Evolutionary conservation across 2,113 vertebrate genomes (phyloP).

Genomic region (Platichthys flesus): DNA sequence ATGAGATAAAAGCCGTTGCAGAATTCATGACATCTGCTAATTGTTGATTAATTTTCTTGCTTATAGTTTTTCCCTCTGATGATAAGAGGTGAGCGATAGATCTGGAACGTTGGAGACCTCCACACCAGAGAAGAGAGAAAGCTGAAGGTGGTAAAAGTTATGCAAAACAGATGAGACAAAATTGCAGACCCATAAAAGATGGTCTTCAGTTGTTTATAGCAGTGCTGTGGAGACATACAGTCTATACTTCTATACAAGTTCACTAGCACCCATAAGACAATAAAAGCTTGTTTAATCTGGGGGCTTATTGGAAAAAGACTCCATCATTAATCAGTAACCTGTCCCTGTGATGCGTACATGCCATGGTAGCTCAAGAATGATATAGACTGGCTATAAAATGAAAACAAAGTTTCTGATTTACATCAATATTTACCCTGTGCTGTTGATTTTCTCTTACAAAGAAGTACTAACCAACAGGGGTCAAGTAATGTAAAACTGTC

Average conservation of each 20-base stretch:
- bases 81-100: constrained; percentile 19
- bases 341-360: constrained; percentile 46
- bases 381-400: constrained; percentile 42
- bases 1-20: constrained; percentile 33
- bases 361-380: constrained; percentile 57
- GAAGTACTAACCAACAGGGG: background rate
- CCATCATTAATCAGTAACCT: constrained; percentile 64
- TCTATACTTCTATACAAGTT: constrained; percentile 24
- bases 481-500: constrained; percentile 23
- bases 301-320: constrained; percentile 42
- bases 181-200: constrained; percentile 33
- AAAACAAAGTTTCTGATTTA: constrained; percentile 16
- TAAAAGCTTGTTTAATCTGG: constrained; percentile 34
- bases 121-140: background rate
- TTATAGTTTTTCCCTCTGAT: constrained; percentile 42
- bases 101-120: constrained; percentile 14
- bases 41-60: constrained; percentile 36
- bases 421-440: constrained; percentile 36
- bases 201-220: constrained; percentile 36
- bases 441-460: background rate
- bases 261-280: constrained; percentile 25
- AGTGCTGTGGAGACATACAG: constrained; percentile 17
- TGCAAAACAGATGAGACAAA: constrained; percentile 35
- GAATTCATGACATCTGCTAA: constrained; percentile 50
- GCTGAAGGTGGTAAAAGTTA: constrained; percentile 19